Evolutionary conservation across 2,888 invertebrate species (phyloP), one percentile per base, ranked within the genome.

Genomic region (Pyrgus malvae): DNA sequence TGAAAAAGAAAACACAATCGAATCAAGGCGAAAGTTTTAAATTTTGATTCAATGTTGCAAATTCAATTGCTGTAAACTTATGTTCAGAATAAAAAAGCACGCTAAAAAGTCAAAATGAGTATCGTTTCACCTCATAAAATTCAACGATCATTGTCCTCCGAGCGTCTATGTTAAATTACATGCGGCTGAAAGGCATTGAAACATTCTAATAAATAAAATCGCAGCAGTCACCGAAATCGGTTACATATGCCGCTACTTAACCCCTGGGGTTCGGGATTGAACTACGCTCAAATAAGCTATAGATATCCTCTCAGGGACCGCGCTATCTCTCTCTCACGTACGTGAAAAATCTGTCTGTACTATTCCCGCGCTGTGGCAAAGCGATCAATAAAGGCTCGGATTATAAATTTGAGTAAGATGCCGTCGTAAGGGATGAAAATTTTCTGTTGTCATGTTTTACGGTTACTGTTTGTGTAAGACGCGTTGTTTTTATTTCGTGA

Each of bases 351-450:
- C 63, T 48, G 44, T 53, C 64, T 58, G 58, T 71, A 75, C 63
- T 62, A 51, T 59, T 77, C 74, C 59, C 55, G 54, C 66, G 55
- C 61, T 58, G 21, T 45, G 17, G 23, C 9, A 58, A 64, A 57
- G 62, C 83, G 86, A 86, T 86, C 86, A 83, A 86, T 86, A 86
- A 72, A 72, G 74, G 73, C 68, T 70, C 74, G 63, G 72, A 76
- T 78, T 80, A 72, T 75, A 73, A 79, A 79, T 78, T 76, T 71
- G 75, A 72, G 71, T 46, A 54, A 46, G 46, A 49, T 49, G 41
- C 27, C 42, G 49, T 7, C 37, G 55, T 14, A 42, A 31, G 45
- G 25, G 51, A 48, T 29, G 48, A 55, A 45, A 27, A 61, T 62
- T 61, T 45, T 59, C 42, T 46, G 55, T 64, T 65, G 64, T 63